Evolutionary conservation across 2,113 vertebrate species (phyloP), one percentile per base, ranked within the genome.

Genomic region (Austrofundulus limnaeus): DNA sequence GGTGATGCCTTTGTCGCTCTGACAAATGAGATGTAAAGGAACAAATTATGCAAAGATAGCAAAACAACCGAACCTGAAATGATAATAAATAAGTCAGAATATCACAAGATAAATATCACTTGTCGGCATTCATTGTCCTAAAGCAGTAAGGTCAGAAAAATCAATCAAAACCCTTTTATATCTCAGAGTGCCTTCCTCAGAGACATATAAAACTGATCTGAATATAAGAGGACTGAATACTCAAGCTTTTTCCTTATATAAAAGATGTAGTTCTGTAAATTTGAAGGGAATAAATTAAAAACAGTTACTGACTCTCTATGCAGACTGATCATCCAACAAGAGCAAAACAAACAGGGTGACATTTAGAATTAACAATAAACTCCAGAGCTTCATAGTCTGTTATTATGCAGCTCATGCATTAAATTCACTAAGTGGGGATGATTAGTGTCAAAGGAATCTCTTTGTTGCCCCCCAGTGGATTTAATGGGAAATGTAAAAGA

Each of bases 391-490:
- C 39, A 62, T 73, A 19, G 55, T 20, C n/a, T 25, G 3, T 34
- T 9, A 9, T 34, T 10, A 34, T 34, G 16, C 7, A n/a, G 21
- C 19, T 43, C 15, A 15, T 52, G 19, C 15, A 60, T 50, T 56
- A 14, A 52, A 38, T 52, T 9, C 17, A 9, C 3, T 12, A 31
- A 24, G 16, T 7, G 51, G 21, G 19, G 24, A 28, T 19, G 20
- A 7, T 13, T 65, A 25, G 28, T 28, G 57, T 37, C 46, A 70
- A 66, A 59, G 43, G 31, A 42, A 62, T 51, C 64, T 45, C 53
- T 82, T 72, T 69, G 11, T 34, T 52, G 82, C 85, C 86, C 80
- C 45, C 88, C 75, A 70, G 81, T 76, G 88, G 14, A 60, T 50
- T 54, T 21, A 14, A 43, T 20, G 20, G 17, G 61, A 69, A 77